These are phyloP conservation scores for Rotaria socialis DNA, from an alignment of 2,888 invertebrate genomes.

Conservation along the genomic window DNA sequence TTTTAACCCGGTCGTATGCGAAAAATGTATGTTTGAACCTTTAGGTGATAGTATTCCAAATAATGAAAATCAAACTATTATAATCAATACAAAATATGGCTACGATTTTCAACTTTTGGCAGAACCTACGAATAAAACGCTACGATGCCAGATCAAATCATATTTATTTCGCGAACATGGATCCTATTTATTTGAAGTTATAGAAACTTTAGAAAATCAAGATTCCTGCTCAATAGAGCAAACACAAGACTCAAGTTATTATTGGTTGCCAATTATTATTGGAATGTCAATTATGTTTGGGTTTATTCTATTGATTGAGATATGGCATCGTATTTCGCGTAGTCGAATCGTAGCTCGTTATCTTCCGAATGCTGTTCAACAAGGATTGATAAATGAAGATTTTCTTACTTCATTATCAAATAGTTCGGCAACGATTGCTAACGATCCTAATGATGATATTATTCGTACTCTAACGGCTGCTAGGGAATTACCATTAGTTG, in stretches of 20 bases:
- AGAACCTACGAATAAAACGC: background rate
- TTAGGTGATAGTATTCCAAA: background rate
- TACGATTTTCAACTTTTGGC: background rate
- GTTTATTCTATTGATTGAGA: background rate
- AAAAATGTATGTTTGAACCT: background rate
- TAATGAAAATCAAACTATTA: background rate
- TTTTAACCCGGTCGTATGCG: background rate
- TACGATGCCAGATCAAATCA: background rate
- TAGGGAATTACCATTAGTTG: background rate
- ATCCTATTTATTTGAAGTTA: background rate
- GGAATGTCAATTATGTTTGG: background rate
- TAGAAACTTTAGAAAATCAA: background rate
- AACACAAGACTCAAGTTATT: background rate
- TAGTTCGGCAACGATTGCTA: background rate
- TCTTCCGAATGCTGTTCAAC: background rate
- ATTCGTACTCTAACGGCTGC: background rate
- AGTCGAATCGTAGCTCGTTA: background rate
- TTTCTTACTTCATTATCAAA: background rate
- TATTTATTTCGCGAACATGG: background rate
- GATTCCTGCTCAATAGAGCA: background rate
- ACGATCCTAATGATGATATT: background rate
- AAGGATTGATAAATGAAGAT: background rate
- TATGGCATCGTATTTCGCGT: background rate
- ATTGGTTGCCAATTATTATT: background rate
- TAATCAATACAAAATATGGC: background rate